Evolutionary conservation across 2,888 invertebrate species (phyloP).

Genomic region (Lymantria dispar): DNA sequence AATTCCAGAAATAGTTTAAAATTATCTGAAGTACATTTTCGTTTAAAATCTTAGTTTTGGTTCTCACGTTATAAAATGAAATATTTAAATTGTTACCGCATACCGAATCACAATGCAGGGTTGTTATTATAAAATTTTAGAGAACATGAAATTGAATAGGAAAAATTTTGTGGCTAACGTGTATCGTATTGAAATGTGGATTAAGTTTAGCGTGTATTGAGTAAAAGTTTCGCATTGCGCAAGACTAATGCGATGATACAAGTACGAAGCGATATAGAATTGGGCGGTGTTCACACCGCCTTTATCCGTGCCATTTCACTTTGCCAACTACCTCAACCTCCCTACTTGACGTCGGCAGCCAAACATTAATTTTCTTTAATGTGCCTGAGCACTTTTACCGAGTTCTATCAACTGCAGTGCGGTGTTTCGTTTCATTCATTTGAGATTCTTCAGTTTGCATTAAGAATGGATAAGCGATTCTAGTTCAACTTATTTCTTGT

Average conservation of each 20-base stretch:
- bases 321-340: conserved; percentile 73
- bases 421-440: conserved; percentile 79
- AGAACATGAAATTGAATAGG: conserved; percentile 39
- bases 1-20: no score
- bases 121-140: conserved; percentile 40
- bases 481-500: conserved; percentile 61
- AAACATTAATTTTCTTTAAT: conserved; percentile 83
- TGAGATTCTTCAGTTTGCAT: conserved; percentile 67
- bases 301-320: conserved; percentile 76
- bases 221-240: conserved; percentile 49
- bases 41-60: no score
- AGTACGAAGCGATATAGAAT: conserved; percentile 67
- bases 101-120: conserved; percentile 31
- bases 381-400: conserved; percentile 79
- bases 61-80: conserved; percentile 28
- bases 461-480: conserved; percentile 72
- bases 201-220: conserved; percentile 46
- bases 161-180: conserved; percentile 39
- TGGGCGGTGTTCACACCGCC: conserved; percentile 58
- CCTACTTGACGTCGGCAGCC: conserved; percentile 75
- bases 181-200: conserved; percentile 59
- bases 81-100: conserved; percentile 42
- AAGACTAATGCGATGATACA: conserved; percentile 63
- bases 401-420: conserved; percentile 73
- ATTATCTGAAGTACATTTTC: no score